Base-by-base conservation (phyloP, 1,140 invertebrate genomes). In the Bombus confusus region DNA sequence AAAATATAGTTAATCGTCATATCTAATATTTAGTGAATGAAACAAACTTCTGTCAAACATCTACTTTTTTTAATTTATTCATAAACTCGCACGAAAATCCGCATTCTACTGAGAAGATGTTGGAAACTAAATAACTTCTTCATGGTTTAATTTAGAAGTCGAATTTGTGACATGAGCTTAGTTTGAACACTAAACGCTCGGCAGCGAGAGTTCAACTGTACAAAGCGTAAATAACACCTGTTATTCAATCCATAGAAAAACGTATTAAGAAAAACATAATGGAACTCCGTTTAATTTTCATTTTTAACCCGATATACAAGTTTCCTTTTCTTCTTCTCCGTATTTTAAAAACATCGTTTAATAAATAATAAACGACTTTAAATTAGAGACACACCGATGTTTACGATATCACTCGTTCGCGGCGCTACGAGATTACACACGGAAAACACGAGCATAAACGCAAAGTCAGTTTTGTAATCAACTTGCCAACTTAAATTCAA, bases 381-480 rank as follows among this genome's bases (percentile, higher is more conserved):
- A 72, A 28, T 57, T 28, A 78, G 62, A 57, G n/a, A 68, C 13
- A 47, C 22, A 47, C 34, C 43, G 74, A 72, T 52, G n/a, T 68
- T 76, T 68, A 52, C 64, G 6, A 41, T 39, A 25, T 13, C 25
- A 43, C 13, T 39, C 37, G 57, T 68, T 47, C 41, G 39, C 22
- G 57, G n/a, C 39, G 71, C 13, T 39, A 34, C 13, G 57, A 66
- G 37, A 57, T 74, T 12, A 41, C n/a, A 37, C n/a, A 41, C 39
- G 52, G 28, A 28, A 59, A 73, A 62, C 37, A 39, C 59, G 59
- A 68, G 39, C 18, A 43, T 52, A 72, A 47, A 69, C 69, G 47
- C 39, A 62, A 68, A 86, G 47, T 86, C 64, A 13, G 69, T 75
- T 76, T 69, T 69, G 72, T 79, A 68, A 82, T 89, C 79, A 41